Evolutionary conservation across 2,113 vertebrate species (phyloP), one percentile per base, ranked within the genome.

Genomic region (Nibea coibor): DNA sequence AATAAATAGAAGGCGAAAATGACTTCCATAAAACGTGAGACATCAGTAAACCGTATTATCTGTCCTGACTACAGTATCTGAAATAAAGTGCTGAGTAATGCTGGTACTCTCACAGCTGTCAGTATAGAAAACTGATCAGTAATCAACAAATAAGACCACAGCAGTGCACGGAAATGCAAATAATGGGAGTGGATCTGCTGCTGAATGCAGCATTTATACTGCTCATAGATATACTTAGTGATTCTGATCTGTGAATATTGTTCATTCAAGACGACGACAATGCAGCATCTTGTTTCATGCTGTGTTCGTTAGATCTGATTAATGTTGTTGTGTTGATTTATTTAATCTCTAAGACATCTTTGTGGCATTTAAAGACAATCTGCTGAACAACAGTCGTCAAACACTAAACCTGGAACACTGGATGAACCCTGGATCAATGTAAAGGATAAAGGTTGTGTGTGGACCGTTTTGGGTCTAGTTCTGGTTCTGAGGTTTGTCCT

Each of bases 51-150:
- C 48, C 26, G 31, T 20, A 7, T 53, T 8, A 5, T 20, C 61
- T 53, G 22, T 56, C 20, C 20, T 43, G 22, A 62, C 35, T 16
- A 42, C 57, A 61, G 75, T 5, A 10, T 61, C 47, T 67, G 0
- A 70, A 43, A 1, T 11, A 84, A 72, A 82, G 31, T 82, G 79
- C 75, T 80, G 82, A 82, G 62, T 77, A 82, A 88, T 66, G 76
- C 80, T 62, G 80, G 42, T 67, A 31, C 26, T 72, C 19, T 45
- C 22, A 66, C 53, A 58, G 61, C 54, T 31, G 50, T 58, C 69
- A 68, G 54, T 12, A 50, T 20, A 47, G 35, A 50, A 28, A 65
- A 45, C 0, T 24, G 26, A 71, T 69, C 68, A 69, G 42, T 48
- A 24, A 78, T 66, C 2, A 75, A 82, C 53, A 48, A 35, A 72